Evolutionary conservation across 2,113 vertebrate genomes (phyloP).

Genomic region (Equus quagga): DNA sequence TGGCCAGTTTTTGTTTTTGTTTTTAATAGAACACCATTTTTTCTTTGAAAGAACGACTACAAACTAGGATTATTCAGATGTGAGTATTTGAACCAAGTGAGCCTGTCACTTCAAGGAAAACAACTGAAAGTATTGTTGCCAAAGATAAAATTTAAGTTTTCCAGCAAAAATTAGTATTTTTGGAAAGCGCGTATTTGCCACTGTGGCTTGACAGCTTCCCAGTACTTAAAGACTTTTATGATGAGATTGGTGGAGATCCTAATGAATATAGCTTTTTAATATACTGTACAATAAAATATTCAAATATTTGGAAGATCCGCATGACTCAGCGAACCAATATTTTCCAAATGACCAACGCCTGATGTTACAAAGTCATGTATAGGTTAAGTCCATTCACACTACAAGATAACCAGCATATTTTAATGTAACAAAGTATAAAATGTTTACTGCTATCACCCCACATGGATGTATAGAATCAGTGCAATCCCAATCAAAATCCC

Average conservation of each 20-base stretch:
- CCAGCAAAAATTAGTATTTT: constrained; percentile 37
- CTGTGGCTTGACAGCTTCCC: neutral
- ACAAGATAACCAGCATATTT: neutral
- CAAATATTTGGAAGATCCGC: neutral
- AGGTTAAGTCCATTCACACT: neutral
- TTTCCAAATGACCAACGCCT: neutral
- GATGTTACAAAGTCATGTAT: constrained; percentile 25
- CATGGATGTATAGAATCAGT: neutral
- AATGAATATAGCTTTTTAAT: neutral
- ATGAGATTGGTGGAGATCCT: neutral
- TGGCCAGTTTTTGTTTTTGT: neutral
- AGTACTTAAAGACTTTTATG: neutral
- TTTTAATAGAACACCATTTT: neutral
- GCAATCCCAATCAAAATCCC: neutral
- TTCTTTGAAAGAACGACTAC: neutral
- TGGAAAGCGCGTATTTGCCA: neutral
- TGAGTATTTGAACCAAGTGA: neutral
- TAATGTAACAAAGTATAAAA: neutral
- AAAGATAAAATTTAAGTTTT: constrained; percentile 31
- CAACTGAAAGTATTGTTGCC: constrained; percentile 6
- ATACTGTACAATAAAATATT: neutral
- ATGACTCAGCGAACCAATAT: neutral
- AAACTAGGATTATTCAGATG: neutral
- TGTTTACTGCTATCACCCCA: neutral
- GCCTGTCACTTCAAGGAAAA: constrained; percentile 35